phyloP scores from a whole-genome alignment of 2,888 invertebrate genomes.

The Catonia carolina region DNA sequence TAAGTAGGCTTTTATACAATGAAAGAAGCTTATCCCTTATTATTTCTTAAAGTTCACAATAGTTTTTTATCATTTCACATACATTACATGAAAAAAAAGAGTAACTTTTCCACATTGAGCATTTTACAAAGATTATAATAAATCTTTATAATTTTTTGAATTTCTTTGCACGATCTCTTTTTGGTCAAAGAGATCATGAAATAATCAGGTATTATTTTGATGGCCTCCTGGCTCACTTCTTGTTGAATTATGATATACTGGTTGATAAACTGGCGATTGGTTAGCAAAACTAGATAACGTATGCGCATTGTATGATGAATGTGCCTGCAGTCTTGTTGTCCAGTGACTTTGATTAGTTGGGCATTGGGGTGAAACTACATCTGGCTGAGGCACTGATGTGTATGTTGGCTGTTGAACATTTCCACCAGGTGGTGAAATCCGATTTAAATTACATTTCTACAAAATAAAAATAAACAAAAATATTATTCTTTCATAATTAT shows the following conservation, averaged over 20 bases:
- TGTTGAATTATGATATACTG: conserved; percentile 31
- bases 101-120: too few species aligned
- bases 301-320: conserved; percentile 15
- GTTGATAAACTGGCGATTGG: conserved; percentile 30
- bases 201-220: conserved; percentile 7
- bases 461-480: not conserved
- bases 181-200: not conserved
- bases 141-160: too few species aligned
- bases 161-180: too few species aligned
- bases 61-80: too few species aligned
- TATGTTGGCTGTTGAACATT: conserved; percentile 5
- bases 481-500: too few species aligned
- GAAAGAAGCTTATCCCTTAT: too few species aligned
- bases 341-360: conserved; percentile 6
- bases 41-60: too few species aligned
- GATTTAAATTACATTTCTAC: not conserved
- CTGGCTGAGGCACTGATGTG: conserved; percentile 2
- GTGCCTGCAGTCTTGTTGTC: conserved; percentile 6
- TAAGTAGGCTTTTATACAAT: too few species aligned
- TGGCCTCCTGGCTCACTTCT: conserved; percentile 28
- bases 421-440: conserved; percentile 6
- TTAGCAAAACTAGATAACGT: conserved; percentile 31
- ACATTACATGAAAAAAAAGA: too few species aligned
- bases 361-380: conserved; percentile 9
- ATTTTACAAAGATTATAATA: too few species aligned